phyloP scores from a whole-genome alignment of 2,797 vertebrate species.

The Lagocephalus sceleratus region DNA sequence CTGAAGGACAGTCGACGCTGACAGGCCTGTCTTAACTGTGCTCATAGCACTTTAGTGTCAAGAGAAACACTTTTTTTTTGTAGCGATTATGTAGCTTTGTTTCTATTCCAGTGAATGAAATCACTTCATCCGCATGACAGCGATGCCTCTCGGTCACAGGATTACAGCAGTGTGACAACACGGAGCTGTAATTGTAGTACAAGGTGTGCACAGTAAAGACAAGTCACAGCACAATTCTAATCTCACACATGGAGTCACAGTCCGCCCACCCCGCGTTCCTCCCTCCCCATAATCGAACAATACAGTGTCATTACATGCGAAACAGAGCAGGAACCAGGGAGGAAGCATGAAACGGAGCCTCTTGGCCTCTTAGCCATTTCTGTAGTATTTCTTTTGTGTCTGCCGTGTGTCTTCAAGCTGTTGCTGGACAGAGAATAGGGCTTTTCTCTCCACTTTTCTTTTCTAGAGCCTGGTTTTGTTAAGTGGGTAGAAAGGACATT shows the following conservation, averaged over 20 bases:
- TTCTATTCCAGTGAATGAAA: slow-evolving; percentile 18
- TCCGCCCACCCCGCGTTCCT: slow-evolving; percentile 31
- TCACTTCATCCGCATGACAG: slow-evolving; percentile 38
- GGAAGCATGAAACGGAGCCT: slow-evolving; percentile 55
- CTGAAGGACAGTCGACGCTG: slow-evolving; percentile 49
- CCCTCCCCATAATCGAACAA: slow-evolving; percentile 39
- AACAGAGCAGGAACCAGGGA: slow-evolving; percentile 52
- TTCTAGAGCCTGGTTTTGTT: slow-evolving; percentile 67
- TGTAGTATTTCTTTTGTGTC: slow-evolving; percentile 61
- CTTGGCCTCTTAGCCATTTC: slow-evolving; percentile 52
- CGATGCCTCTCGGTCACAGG: slow-evolving; percentile 40
- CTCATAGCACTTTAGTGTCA: slow-evolving; percentile 57
- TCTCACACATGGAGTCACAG: slow-evolving; percentile 35
- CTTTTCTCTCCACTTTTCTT: slow-evolving; percentile 68
- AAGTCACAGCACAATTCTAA: slow-evolving; percentile 67
- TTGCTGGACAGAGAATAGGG: slow-evolving; percentile 69
- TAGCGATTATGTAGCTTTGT: slow-evolving; percentile 49
- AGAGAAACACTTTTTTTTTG: slow-evolving; percentile 38
- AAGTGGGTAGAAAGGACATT: slow-evolving; percentile 60
- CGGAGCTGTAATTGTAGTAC: slow-evolving; percentile 51
- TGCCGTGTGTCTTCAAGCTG: slow-evolving; percentile 69
- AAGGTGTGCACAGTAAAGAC: slow-evolving; percentile 43
- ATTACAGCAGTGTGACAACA: slow-evolving; percentile 38
- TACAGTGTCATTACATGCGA: slow-evolving; percentile 59
- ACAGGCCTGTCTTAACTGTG: slow-evolving; percentile 51